These are phyloP conservation scores for Sipha maydis DNA, from an alignment of 2,888 invertebrate genomes.

Conservation along the genomic window DNA sequence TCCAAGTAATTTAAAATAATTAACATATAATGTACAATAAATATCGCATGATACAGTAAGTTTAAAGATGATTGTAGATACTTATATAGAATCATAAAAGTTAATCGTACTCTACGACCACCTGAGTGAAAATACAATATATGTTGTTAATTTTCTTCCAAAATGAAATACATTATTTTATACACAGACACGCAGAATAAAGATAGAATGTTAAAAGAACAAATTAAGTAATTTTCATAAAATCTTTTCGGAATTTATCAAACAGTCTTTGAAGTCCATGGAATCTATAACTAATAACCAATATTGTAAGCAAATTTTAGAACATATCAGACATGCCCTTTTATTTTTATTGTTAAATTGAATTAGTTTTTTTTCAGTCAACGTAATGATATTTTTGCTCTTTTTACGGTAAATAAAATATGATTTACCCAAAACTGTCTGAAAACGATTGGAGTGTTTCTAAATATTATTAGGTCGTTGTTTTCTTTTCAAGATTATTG, in stretches of 20 bases:
- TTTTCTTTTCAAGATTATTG: background rate
- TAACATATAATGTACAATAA: background rate
- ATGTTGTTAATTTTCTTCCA: conserved; percentile 55
- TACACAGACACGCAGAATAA: background rate
- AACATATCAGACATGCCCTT: background rate
- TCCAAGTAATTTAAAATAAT: background rate
- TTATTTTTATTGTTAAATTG: background rate
- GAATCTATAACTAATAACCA: conserved; percentile 33
- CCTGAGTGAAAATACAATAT: conserved; percentile 33
- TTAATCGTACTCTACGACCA: background rate
- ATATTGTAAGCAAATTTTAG: background rate
- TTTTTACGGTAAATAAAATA: background rate
- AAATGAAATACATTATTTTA: conserved; percentile 29
- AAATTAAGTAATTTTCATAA: conserved; percentile 33
- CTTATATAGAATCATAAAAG: background rate
- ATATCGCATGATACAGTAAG: background rate
- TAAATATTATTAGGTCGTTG: conserved; percentile 26
- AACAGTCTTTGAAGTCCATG: background rate
- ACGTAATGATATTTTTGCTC: no score
- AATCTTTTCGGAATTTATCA: conserved; percentile 46
- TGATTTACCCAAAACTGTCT: background rate
- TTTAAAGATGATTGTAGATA: background rate
- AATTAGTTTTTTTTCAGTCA: no score
- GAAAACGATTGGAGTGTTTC: background rate
- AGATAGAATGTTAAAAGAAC: background rate